These are phyloP conservation scores for Xestia c-nigrum DNA, from an alignment of 2,888 invertebrate species.

Conservation along the genomic window DNA sequence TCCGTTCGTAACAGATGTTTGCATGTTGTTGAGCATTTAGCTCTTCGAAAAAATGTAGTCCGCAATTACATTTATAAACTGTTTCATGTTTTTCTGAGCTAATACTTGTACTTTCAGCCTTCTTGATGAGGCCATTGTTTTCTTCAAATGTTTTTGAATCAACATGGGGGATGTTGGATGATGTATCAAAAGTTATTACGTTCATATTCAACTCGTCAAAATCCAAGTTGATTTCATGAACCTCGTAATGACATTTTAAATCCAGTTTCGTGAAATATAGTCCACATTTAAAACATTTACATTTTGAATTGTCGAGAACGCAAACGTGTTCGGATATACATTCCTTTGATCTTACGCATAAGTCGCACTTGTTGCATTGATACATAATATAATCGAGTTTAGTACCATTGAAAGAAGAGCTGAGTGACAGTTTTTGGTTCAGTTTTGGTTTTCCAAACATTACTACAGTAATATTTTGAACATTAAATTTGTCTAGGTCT, in stretches of 20 bases:
- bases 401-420: constrained; percentile 73
- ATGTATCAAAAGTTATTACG: constrained; percentile 68
- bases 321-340: constrained; percentile 73
- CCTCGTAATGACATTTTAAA: constrained; percentile 72
- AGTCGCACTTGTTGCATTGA: constrained; percentile 77
- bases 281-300: constrained; percentile 75
- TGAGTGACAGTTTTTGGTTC: constrained; percentile 23
- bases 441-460: constrained; percentile 72
- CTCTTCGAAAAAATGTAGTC: constrained; percentile 78
- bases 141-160: constrained; percentile 4
- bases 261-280: constrained; percentile 74
- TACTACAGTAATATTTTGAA: constrained; percentile 77
- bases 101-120: background rate
- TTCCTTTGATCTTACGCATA: constrained; percentile 72
- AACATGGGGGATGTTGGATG: background rate
- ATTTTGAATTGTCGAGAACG: constrained; percentile 66
- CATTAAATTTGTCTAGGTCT: constrained; percentile 70
- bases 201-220: constrained; percentile 75
- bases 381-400: constrained; percentile 79
- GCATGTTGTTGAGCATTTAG: constrained; percentile 71
- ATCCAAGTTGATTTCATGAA: constrained; percentile 76
- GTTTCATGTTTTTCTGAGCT: constrained; percentile 58
- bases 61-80: constrained; percentile 81
- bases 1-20: constrained; percentile 69
- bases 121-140: background rate